Evolutionary conservation across 2,113 vertebrate genomes (phyloP).

Genomic region (Echinops telfairi): DNA sequence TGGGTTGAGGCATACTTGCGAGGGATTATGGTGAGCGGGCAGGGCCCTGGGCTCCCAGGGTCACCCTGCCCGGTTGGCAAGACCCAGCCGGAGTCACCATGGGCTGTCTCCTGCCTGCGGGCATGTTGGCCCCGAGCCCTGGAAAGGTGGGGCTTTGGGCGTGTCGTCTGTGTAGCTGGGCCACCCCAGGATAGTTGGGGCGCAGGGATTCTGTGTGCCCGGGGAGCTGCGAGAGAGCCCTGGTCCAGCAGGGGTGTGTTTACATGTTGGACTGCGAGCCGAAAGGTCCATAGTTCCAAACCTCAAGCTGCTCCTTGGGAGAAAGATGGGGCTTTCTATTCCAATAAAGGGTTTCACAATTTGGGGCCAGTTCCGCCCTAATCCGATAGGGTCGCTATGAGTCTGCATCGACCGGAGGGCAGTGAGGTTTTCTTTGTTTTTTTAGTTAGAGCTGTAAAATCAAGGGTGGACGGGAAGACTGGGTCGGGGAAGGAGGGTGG

Average conservation of each 20-base stretch:
- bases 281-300: too few relatives aligned
- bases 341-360: too few relatives aligned
- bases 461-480: background rate
- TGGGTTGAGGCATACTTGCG: conserved; percentile 90
- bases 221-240: background rate
- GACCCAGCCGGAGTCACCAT: conserved; percentile 56
- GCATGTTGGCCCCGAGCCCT: background rate
- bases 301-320: too few relatives aligned
- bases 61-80: conserved; percentile 90
- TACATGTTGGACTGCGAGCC: too few relatives aligned
- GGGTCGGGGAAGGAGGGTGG: background rate
- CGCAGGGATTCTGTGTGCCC: background rate
- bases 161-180: background rate
- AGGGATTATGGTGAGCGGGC: conserved; percentile 83
- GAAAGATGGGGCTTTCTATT: too few relatives aligned
- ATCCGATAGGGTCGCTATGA: too few relatives aligned
- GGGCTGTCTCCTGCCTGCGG: background rate
- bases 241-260: too few relatives aligned
- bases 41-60: conserved; percentile 88
- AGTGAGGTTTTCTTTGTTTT: too few relatives aligned
- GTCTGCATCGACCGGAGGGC: too few relatives aligned
- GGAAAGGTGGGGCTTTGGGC: background rate
- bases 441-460: background rate
- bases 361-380: too few relatives aligned
- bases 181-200: conserved; percentile 72